These are phyloP conservation scores for Talpa occidentalis DNA, from an alignment of 2,113 vertebrate genomes.

Conservation along the genomic window DNA sequence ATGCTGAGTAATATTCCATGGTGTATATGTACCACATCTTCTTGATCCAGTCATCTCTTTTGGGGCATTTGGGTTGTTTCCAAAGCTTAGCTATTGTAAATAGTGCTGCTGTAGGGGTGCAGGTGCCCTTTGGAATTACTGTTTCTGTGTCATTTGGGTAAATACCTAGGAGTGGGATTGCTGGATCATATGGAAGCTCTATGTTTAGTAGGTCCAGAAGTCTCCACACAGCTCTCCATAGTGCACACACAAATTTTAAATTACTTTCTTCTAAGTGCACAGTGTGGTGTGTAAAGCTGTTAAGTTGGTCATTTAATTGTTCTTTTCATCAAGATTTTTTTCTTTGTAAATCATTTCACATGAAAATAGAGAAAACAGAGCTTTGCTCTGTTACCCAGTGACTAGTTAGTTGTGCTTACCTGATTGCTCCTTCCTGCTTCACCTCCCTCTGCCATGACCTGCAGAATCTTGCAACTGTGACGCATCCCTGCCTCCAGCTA, in stretches of 20 bases:
- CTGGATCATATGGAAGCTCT: no score
- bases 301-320: neutral
- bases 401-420: neutral
- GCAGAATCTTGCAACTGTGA: neutral
- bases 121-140: no score
- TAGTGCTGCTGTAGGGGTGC: no score
- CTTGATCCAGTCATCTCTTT: no score
- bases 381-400: neutral
- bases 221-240: no score
- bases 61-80: no score
- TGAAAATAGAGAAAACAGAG: neutral
- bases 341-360: neutral
- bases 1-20: no score
- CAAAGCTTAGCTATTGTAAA: no score
- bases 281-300: neutral
- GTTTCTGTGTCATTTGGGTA: no score
- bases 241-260: neutral
- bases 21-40: no score
- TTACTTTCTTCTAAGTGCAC: neutral
- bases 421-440: fast-evolving
- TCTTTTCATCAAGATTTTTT: neutral
- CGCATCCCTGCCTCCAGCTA: neutral
- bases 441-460: neutral
- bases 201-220: no score
- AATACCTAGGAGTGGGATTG: no score